phyloP scores from a whole-genome alignment of 2,113 vertebrate genomes.

The Argyrosomus japonicus region DNA sequence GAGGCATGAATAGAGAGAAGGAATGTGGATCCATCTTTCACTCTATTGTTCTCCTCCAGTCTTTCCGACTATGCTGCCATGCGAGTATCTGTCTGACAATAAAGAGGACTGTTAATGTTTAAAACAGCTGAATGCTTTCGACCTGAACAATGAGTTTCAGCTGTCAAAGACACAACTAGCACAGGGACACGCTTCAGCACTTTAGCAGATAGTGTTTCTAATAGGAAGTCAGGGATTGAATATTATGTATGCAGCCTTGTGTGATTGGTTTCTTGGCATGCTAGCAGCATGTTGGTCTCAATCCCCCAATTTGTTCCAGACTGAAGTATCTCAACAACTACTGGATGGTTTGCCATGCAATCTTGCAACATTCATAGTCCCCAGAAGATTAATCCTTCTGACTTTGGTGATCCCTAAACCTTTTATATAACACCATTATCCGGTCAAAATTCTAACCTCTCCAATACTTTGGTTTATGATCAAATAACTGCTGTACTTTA shows the following conservation, averaged over 20 bases:
- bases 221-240: constrained; percentile 18
- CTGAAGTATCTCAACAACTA: neutral
- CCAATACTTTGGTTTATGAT: neutral
- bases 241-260: neutral
- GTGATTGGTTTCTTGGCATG: neutral
- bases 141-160: constrained; percentile 44
- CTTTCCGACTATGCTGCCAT: constrained; percentile 23
- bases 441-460: neutral
- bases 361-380: neutral
- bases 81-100: constrained; percentile 39
- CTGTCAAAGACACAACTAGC: constrained; percentile 29
- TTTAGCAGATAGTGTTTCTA: constrained; percentile 32
- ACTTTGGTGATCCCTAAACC: neutral
- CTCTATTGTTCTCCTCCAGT: constrained; percentile 45
- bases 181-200: constrained; percentile 7
- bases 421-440: neutral
- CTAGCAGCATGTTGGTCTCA: neutral
- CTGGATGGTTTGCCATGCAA: neutral
- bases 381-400: neutral
- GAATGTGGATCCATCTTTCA: constrained; percentile 63
- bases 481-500: neutral
- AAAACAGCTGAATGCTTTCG: constrained; percentile 41
- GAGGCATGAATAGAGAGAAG: constrained; percentile 63
- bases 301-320: neutral
- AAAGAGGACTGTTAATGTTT: constrained; percentile 41